Evolutionary conservation across 2,113 vertebrate genomes (phyloP), one percentile per base, ranked within the genome.

Genomic region (Vicugna pacos): DNA sequence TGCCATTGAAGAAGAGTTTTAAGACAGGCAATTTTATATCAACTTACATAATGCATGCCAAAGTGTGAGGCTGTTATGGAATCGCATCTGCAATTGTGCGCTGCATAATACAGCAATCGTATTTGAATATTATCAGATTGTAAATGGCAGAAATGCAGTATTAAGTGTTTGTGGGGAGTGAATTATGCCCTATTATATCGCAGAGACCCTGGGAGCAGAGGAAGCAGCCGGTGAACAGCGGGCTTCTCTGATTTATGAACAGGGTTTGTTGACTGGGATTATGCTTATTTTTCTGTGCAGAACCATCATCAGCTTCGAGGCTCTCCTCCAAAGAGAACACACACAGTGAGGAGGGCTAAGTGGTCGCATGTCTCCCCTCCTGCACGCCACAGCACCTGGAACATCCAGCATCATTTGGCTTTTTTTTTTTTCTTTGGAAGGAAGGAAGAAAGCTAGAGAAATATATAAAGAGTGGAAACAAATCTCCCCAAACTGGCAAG

Each of bases 181-280:
- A n/a, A n/a, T n/a, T n/a, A n/a, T n/a, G n/a, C n/a, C n/a, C n/a
- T n/a, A n/a, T n/a, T n/a, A n/a, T 93, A 91, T 93, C 82, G 9
- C 91, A 90, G 72, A 97, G 72, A 96, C 85, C 97, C 93, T 94
- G 97, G 96, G 94, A 98, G 95, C 89, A 93, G 86, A 42, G 50
- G 67, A 69, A 46, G 96, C 96, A 93, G 88, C 70, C 72, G 60
- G 93, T 89, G 94, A 98, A 96, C 79, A 86, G 38, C 0, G 3
- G n/a, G 5, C 89, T 93, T 94, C 94, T 96, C 35, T 92, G 95
- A 89, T 98, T 97, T 97, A 94, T 97, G 97, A 97, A 92, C 80
- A 97, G 65, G 80, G 89, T 77, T 69, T 96, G 88, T 80, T 96
- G 80, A 81, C 83, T 95, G 56, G 65, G 24, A 2, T 73, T 90